A percentile compares a stretch with the other conserved stretches of the same genome.
Conservation (phyloP, 2,888 invertebrate species). For the Caenorhabditis plicata region DNA sequence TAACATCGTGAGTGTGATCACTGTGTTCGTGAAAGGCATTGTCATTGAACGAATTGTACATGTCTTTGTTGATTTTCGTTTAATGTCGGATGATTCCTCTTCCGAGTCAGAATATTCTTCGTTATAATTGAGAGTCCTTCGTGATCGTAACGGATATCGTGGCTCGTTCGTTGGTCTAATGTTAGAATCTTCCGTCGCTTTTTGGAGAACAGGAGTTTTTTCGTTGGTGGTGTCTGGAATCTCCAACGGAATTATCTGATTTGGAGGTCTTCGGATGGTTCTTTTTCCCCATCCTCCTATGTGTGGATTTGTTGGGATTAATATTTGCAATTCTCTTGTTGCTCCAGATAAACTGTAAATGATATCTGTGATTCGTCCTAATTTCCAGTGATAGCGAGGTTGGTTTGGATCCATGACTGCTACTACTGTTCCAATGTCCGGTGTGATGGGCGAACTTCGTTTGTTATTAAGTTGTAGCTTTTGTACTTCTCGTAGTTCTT, state of each 20-base stretch:
- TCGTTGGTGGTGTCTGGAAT: background rate
- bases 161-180: background rate
- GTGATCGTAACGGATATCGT: background rate
- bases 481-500: constrained; percentile 11
- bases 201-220: background rate
- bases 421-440: constrained; percentile 8
- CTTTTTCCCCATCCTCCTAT: background rate
- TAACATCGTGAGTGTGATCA: too few species aligned
- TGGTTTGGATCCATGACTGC: constrained; percentile 5
- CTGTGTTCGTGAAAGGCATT: too few species aligned
- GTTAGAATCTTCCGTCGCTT: background rate
- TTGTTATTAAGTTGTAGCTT: constrained; percentile 6
- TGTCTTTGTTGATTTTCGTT: too few species aligned
- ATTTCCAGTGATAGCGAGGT: constrained; percentile 17
- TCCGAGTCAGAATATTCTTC: too few species aligned
- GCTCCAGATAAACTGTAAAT: background rate
- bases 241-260: constrained; percentile 8
- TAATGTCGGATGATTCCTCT: too few species aligned
- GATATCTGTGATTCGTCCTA: background rate
- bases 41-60: too few species aligned
- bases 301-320: background rate
- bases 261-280: constrained; percentile 2
- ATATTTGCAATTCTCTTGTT: constrained; percentile 15
- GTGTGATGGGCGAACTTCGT: background rate
- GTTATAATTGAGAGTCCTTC: background rate